phyloP scores from a whole-genome alignment of 2,888 invertebrate species.

The Apotomis turbidana region DNA sequence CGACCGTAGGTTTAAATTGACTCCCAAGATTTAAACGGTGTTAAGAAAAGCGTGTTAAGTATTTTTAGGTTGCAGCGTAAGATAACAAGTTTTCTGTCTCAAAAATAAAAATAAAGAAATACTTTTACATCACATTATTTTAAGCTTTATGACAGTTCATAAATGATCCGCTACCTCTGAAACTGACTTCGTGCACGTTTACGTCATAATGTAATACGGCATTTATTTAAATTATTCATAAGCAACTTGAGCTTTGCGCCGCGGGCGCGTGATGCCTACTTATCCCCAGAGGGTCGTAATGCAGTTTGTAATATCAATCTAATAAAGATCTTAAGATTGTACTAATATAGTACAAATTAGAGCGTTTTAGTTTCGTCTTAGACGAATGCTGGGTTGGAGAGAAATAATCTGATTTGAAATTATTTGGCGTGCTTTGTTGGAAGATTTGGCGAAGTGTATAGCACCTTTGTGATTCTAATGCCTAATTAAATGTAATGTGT shows the following conservation, averaged over 20 bases:
- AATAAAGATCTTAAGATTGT: conserved; percentile 49
- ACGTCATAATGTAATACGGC: conserved; percentile 23
- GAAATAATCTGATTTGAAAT: conserved; percentile 5
- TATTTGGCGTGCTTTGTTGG: background rate
- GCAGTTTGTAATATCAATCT: conserved; percentile 46
- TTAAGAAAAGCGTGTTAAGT: no score
- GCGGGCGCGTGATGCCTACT: conserved; percentile 53
- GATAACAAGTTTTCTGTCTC: no score
- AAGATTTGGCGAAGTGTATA: no score
- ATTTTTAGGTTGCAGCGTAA: no score
- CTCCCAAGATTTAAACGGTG: no score
- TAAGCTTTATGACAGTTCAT: background rate
- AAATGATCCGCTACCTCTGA: background rate
- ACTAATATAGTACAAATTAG: conserved; percentile 53
- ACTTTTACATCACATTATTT: background rate
- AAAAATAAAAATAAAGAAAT: background rate
- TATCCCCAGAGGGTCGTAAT: conserved; percentile 50
- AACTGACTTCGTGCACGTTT: conserved; percentile 5
- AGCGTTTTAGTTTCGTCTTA: conserved; percentile 46
- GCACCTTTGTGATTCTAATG: background rate
- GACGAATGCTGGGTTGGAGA: conserved; percentile 39
- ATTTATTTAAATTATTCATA: conserved; percentile 48
- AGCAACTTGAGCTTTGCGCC: conserved; percentile 59
- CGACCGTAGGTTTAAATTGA: no score
- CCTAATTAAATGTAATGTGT: background rate